These are phyloP conservation scores for Psittacula cyanocephala DNA, from an alignment of 2,113 vertebrate genomes.

Conservation along the genomic window DNA sequence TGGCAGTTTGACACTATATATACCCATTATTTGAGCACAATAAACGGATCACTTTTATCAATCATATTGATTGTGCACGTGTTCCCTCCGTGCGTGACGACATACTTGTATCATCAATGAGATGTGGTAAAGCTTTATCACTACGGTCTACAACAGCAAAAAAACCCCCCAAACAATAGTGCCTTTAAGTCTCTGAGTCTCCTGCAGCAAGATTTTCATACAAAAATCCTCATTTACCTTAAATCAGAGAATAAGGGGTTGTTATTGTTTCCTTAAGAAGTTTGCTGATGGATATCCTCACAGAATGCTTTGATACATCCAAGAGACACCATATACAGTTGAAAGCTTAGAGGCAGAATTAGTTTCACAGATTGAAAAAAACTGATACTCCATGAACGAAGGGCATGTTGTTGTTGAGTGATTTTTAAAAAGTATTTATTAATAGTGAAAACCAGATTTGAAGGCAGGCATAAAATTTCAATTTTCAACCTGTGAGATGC, in stretches of 20 bases:
- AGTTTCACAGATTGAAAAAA: neutral
- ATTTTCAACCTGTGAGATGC: neutral
- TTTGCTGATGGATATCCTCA: neutral
- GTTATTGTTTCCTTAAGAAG: neutral
- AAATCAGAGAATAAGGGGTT: neutral
- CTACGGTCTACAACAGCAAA: neutral
- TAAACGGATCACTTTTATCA: no score
- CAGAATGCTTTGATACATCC: neutral
- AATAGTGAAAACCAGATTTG: neutral
- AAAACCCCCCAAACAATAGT: neutral
- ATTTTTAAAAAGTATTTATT: neutral
- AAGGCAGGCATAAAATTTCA: neutral
- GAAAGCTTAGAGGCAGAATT: neutral
- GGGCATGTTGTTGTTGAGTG: neutral
- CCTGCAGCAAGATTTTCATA: neutral
- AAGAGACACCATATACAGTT: neutral
- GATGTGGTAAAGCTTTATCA: neutral
- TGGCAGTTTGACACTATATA: no score
- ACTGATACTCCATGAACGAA: fast-evolving
- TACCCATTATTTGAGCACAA: no score
- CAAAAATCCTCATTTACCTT: neutral
- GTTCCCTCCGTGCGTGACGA: no score
- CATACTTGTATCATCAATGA: fast-evolving
- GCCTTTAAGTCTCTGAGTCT: neutral
- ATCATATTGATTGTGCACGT: no score